Conservation (phyloP, 2,797 vertebrate genomes). For the Xiphorhynchus erythropygius region DNA sequence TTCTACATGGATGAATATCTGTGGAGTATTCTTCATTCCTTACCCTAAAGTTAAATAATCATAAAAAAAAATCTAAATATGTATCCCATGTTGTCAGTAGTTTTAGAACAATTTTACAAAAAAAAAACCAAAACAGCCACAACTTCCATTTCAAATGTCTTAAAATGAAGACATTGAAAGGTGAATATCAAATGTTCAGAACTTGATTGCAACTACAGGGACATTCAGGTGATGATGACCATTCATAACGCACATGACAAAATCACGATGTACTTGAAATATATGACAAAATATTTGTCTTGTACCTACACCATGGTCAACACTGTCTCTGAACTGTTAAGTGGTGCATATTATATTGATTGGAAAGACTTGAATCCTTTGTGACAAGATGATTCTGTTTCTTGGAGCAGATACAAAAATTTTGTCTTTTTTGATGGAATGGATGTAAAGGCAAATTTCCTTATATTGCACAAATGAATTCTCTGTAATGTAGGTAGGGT, state of each 20-base stretch:
- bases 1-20: background rate
- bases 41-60: background rate
- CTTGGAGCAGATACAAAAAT: background rate
- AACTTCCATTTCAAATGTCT: background rate
- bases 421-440: background rate
- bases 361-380: background rate
- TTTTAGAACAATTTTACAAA: background rate
- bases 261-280: background rate
- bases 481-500: background rate
- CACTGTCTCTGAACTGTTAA: background rate
- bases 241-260: background rate
- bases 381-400: background rate
- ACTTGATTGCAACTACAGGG: background rate
- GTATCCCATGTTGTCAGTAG: background rate
- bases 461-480: background rate
- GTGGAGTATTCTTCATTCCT: background rate
- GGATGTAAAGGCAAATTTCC: background rate
- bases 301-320: background rate
- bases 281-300: background rate
- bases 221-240: background rate
- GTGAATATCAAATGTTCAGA: background rate
- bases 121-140: background rate
- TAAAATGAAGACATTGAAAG: background rate
- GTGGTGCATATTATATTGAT: background rate
- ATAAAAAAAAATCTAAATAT: background rate